Evolutionary conservation across 2,797 vertebrate species (phyloP).

Genomic region (Protonibea diacanthus): DNA sequence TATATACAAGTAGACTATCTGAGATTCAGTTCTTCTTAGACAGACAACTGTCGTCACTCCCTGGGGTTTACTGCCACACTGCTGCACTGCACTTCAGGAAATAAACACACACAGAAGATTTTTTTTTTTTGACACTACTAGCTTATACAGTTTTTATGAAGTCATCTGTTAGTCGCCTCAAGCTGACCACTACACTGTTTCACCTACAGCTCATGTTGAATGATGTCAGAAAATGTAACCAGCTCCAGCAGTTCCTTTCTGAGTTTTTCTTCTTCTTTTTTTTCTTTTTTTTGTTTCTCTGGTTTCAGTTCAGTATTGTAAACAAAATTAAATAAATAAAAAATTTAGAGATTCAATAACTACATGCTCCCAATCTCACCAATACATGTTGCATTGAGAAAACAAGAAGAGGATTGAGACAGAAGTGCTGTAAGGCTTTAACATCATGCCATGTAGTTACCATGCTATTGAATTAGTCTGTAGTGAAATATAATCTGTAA

Average conservation of each 20-base stretch:
- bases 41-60: conserved; percentile 5
- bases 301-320: conserved; percentile 40
- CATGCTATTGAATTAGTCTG: neutral
- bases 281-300: neutral
- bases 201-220: conserved; percentile 40
- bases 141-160: conserved; percentile 42
- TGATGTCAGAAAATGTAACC: conserved; percentile 27
- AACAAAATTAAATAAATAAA: neutral
- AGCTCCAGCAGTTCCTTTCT: neutral
- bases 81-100: conserved; percentile 35
- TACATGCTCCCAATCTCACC: neutral
- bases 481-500: neutral
- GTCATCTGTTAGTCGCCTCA: conserved; percentile 37
- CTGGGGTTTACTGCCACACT: conserved; percentile 6
- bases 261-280: conserved; percentile 19
- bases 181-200: conserved; percentile 38
- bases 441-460: neutral
- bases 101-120: conserved; percentile 43
- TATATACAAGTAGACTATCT: conserved; percentile 24
- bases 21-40: conserved; percentile 17
- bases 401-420: neutral
- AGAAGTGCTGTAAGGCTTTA: neutral
- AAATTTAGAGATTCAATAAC: neutral
- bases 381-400: neutral
- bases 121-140: conserved; percentile 20